Percentiles rank a stretch among this genome's conserved stretches.
phyloP scores from a whole-genome alignment of 2,113 vertebrate species.

The Ptilonorhynchus violaceus region DNA sequence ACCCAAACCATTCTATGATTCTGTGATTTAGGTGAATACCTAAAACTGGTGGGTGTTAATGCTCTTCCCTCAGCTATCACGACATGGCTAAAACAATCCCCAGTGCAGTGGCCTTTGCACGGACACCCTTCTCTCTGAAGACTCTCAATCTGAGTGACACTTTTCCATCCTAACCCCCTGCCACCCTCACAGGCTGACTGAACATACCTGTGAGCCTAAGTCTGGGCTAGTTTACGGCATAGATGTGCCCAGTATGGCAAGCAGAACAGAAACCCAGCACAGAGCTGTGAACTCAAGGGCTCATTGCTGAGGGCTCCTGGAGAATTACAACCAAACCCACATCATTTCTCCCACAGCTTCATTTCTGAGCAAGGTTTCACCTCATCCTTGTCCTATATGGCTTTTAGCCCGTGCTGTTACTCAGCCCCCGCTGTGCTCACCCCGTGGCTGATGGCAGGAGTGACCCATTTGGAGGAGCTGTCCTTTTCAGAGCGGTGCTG shows the following conservation, averaged over 20 bases:
- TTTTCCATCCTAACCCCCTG: not conserved
- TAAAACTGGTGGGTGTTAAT: not conserved
- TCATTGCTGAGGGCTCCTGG: not conserved
- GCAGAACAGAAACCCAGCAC: not conserved
- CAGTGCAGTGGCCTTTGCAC: not conserved
- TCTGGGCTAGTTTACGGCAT: not conserved
- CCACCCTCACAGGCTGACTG: not conserved
- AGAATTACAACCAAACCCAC: not conserved
- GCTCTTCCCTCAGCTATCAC: not conserved
- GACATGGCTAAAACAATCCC: accelerated
- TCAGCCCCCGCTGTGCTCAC: not conserved
- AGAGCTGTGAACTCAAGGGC: not conserved
- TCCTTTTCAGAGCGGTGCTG: not conserved
- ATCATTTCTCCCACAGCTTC: not conserved
- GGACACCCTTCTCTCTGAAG: not conserved
- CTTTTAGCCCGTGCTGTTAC: not conserved
- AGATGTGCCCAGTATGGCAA: not conserved
- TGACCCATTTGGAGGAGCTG: conserved; percentile 26
- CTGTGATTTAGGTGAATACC: not conserved
- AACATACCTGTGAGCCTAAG: not conserved
- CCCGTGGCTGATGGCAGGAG: not conserved
- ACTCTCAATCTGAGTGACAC: too few species aligned
- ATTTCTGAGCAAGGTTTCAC: not conserved
- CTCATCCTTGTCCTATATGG: not conserved
- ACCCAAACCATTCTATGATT: not conserved